Base-by-base conservation (phyloP, 2,797 vertebrate genomes). In the Silurus lanzhouensis region DNA sequence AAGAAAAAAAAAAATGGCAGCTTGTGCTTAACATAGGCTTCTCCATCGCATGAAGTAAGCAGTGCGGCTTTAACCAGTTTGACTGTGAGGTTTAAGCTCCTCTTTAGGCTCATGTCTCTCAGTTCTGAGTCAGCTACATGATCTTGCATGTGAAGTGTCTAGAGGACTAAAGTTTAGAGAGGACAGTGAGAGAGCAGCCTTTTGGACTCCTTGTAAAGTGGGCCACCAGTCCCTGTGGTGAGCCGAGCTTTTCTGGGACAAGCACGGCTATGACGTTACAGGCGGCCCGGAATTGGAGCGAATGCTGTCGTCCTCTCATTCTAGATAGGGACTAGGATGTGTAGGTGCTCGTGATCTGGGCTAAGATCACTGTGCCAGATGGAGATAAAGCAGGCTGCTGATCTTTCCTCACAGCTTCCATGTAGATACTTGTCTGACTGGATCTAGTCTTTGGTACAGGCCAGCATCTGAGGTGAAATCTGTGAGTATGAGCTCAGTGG, bases 161-260 rank as follows among this genome's bases (percentile, higher is more conserved):
- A 31, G 46, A 89, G 85, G 86, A 91, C 81, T 94, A 90, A 94
- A 93, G 92, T 94, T 93, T 89, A 89, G 88, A 89, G 91, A 92
- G 90, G 90, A 88, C 79, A 31, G 63, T 75, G 83, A 81, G 83
- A 91, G 83, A 77, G 80, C 60, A 89, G 87, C 68, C 22, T 93
- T 94, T 93, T 93, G 92, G 93, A 89, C 91, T 93, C 90, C 91
- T 93, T 91, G 87, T 90, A 82, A 95, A 95, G 88, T 95, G 94
- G 95, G 95, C 94, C 95, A 93, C 81, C 6, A 80, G 93, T 96
- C 95, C 95, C 95, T 93, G 91, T 78, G 93, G 95, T 95, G 93
- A 91, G 89, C 46, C 60, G 83, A 85, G 87, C 91, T 93, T 95
- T 95, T 95, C 94, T 95, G 94, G 95, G 95, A 90, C 95, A 94